Conservation (phyloP, 92 coral and sea anemone species). For the Umimayanthus kanabou region DNA sequence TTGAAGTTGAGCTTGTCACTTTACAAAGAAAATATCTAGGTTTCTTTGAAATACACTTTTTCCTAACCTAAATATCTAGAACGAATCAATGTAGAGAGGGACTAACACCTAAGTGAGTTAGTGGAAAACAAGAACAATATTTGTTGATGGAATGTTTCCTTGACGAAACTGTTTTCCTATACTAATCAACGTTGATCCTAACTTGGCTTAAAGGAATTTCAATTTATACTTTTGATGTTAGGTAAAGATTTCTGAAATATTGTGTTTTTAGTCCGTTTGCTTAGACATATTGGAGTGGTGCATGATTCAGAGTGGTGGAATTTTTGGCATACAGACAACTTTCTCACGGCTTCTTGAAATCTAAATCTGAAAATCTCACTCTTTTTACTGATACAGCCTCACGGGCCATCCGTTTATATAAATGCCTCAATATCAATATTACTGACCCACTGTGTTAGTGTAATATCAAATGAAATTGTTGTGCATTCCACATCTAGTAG, state of each 20-base stretch:
- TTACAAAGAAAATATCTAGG: too few relatives aligned
- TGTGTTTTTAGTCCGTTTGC: background rate
- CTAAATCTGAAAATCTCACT: too few relatives aligned
- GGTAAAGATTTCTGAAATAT: background rate
- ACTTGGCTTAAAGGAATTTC: too few relatives aligned
- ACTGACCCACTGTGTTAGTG: too few relatives aligned
- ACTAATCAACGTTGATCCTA: background rate
- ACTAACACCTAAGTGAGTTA: too few relatives aligned
- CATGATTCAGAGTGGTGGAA: background rate
- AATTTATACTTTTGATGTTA: too few relatives aligned
- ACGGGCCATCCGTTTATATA: background rate
- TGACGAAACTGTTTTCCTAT: background rate
- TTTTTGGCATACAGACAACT: background rate
- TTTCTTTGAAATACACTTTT: background rate
- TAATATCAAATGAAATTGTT: too few relatives aligned
- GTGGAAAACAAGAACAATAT: background rate
- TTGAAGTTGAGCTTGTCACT: background rate
- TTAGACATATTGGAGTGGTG: background rate
- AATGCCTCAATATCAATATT: background rate
- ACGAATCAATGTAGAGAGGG: too few relatives aligned
- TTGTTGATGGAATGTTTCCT: too few relatives aligned
- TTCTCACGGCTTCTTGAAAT: background rate
- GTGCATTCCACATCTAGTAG: too few relatives aligned
- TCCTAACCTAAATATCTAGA: background rate
- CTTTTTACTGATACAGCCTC: background rate